These are phyloP conservation scores for Argyresthia goedartella DNA, from an alignment of 2,888 invertebrate genomes.

Conservation along the genomic window DNA sequence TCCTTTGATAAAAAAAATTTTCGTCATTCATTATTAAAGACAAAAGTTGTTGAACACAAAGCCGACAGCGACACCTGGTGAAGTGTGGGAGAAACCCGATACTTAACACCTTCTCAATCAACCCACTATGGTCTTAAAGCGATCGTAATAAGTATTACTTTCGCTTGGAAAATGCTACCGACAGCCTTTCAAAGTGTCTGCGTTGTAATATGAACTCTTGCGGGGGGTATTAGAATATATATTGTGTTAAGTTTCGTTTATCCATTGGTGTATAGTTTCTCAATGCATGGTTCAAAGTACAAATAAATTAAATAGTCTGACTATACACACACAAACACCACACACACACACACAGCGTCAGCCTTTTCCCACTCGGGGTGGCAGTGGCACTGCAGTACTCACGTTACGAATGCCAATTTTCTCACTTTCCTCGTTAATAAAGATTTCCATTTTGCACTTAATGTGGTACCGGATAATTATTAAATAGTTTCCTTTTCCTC, in stretches of 20 bases:
- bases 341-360: too few relatives aligned
- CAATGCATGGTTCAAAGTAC: too few relatives aligned
- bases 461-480: too few relatives aligned
- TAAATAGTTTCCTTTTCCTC: not conserved
- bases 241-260: not conserved
- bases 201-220: not conserved
- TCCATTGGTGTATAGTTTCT: too few relatives aligned
- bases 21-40: slow-evolving; percentile 62
- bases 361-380: too few relatives aligned
- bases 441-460: too few relatives aligned
- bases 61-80: slow-evolving; percentile 65
- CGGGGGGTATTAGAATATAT: not conserved
- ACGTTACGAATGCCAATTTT: too few relatives aligned
- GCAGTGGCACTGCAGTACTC: too few relatives aligned
- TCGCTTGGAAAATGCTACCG: slow-evolving; percentile 7
- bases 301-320: too few relatives aligned
- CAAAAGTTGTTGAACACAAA: slow-evolving; percentile 59
- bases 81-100: slow-evolving; percentile 66
- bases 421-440: too few relatives aligned
- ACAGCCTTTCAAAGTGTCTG: not conserved
- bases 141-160: slow-evolving; percentile 20
- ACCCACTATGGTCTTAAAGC: slow-evolving; percentile 19
- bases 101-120: slow-evolving; percentile 20
- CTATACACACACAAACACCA: too few relatives aligned
- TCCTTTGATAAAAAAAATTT: slow-evolving; percentile 49